Conservation (phyloP, 2,113 vertebrate species). For the Ochotona curzoniae region DNA sequence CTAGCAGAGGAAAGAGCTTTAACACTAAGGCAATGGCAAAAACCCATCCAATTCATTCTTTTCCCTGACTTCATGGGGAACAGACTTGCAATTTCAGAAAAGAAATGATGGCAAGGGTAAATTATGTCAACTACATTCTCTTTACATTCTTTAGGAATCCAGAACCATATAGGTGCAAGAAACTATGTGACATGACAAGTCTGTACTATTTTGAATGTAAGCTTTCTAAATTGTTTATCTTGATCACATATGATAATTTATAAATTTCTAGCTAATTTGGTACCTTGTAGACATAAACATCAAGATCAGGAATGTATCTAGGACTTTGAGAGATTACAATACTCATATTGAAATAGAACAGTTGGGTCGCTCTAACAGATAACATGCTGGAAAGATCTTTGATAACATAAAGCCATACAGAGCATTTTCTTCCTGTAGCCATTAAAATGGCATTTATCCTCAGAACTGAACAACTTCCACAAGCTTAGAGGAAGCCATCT, state of each 20-base stretch:
- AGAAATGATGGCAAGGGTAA: neutral
- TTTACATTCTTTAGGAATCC: neutral
- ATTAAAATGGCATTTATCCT: neutral
- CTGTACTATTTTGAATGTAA: constrained; percentile 1
- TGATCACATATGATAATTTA: constrained; percentile 16
- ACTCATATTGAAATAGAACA: neutral
- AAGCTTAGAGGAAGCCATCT: neutral
- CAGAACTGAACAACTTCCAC: constrained; percentile 6
- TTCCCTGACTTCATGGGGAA: neutral
- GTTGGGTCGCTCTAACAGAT: neutral
- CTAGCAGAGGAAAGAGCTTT: constrained; percentile 7
- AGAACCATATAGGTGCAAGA: neutral
- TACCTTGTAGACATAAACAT: neutral
- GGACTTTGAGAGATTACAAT: neutral
- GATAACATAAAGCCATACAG: neutral
- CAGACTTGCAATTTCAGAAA: neutral
- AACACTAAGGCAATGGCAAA: neutral
- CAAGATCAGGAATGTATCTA: constrained; percentile 16
- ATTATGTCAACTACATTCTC: neutral
- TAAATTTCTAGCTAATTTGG: constrained; percentile 40
- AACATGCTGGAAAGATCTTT: neutral
- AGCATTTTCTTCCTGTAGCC: neutral
- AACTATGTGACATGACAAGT: neutral
- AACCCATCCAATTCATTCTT: constrained; percentile 7
- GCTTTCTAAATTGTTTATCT: neutral